Conservation (phyloP, 2,888 invertebrate species). For the Amblyjoppa fuscipennis region DNA sequence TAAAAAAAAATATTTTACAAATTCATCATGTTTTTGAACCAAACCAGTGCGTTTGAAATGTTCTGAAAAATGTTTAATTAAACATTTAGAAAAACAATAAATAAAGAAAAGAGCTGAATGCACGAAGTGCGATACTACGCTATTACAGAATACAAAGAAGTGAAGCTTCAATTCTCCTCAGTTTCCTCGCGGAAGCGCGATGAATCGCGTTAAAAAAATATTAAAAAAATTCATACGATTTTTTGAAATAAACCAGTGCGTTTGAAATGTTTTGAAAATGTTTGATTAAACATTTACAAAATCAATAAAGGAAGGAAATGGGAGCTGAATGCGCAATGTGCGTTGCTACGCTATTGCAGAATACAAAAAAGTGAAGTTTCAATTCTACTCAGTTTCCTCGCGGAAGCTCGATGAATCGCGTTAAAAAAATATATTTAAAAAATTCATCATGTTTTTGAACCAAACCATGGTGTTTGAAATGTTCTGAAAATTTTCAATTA, state of each 20-base stretch:
- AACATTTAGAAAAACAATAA: no score
- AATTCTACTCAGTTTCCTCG: slow-evolving; percentile 15
- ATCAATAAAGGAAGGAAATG: no score
- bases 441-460: no score
- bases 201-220: neutral
- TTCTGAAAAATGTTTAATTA: no score
- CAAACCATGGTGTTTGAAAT: neutral
- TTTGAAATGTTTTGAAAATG: neutral
- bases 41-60: neutral
- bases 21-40: no score
- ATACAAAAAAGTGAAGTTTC: slow-evolving; percentile 58
- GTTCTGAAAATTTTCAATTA: no score
- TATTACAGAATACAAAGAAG: slow-evolving; percentile 50
- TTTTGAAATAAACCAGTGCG: neutral
- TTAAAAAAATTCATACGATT: no score
- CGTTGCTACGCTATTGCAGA: slow-evolving; percentile 2
- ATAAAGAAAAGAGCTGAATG: no score
- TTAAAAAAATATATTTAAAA: neutral
- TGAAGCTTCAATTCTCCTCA: slow-evolving; percentile 41
- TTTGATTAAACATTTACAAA: no score
- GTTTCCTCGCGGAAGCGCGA: slow-evolving; percentile 25
- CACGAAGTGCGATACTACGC: neutral
- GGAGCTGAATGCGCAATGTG: no score
- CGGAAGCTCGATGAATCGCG: slow-evolving; percentile 25
- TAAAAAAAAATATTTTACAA: neutral